Evolutionary conservation across 2,113 vertebrate species (phyloP).

Genomic region (Chelonoidis abingdonii): DNA sequence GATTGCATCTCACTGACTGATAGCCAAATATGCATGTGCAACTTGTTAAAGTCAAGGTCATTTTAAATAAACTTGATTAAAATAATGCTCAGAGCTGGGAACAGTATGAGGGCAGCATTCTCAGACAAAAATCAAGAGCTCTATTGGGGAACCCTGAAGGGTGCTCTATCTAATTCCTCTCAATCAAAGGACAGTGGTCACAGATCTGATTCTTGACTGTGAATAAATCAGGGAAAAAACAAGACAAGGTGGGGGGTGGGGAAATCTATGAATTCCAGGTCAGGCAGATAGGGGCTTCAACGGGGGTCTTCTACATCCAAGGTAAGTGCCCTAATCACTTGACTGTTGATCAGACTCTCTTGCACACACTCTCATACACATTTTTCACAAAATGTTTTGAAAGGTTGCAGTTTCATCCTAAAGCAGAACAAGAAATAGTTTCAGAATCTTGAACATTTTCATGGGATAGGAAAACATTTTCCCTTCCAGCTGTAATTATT

Average conservation of each 20-base stretch:
- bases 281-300: not conserved
- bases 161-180: not conserved
- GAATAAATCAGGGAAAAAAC: not conserved
- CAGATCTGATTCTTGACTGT: not conserved
- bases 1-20: not conserved
- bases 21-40: not conserved
- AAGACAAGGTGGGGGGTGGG: not conserved
- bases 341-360: not conserved
- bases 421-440: not conserved
- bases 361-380: not conserved
- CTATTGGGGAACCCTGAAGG: not conserved
- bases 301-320: not conserved
- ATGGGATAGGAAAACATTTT: not conserved
- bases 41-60: not conserved
- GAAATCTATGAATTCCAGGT: conserved; percentile 1
- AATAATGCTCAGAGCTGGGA: not conserved
- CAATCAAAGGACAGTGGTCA: not conserved
- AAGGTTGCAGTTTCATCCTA: not conserved
- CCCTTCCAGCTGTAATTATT: not conserved
- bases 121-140: not conserved
- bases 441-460: not conserved
- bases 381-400: not conserved
- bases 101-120: not conserved
- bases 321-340: not conserved
- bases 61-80: conserved; percentile 39